Percentiles rank a stretch among this genome's conserved stretches.
Evolutionary conservation across 2,113 vertebrate genomes (phyloP).

Genomic region (Lutjanus erythropterus): DNA sequence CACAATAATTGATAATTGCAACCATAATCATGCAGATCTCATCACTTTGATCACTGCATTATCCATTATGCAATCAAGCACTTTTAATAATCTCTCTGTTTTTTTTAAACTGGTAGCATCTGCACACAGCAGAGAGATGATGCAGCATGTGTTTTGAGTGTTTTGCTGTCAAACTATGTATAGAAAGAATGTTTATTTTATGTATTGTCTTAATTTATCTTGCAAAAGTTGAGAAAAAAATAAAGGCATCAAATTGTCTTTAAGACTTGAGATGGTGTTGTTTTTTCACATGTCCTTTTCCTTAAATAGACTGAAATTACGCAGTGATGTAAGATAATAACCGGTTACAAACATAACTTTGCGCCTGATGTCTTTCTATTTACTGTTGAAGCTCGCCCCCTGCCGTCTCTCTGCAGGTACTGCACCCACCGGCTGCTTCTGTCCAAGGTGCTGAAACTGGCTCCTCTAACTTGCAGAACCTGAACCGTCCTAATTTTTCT

Average conservation of each 20-base stretch:
- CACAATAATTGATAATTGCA: too few relatives aligned
- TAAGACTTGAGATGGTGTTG: not conserved
- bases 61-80: constrained; percentile 36
- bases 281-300: not conserved
- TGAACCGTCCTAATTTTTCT: not conserved
- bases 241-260: constrained; percentile 61
- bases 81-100: constrained; percentile 42
- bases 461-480: not conserved
- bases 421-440: constrained; percentile 33
- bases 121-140: not conserved
- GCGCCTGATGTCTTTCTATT: not conserved
- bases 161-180: constrained; percentile 29
- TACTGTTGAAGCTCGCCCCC: constrained; percentile 40
- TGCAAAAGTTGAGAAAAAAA: constrained; percentile 35
- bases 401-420: not conserved
- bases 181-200: constrained; percentile 48
- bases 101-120: not conserved
- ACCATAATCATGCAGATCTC: not conserved
- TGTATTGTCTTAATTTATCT: constrained; percentile 39
- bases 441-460: constrained; percentile 59
- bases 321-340: not conserved
- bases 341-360: not conserved
- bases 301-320: not conserved
- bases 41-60: constrained; percentile 2
- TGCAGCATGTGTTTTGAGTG: not conserved